Evolutionary conservation across 2,888 invertebrate species (phyloP), one percentile per base, ranked within the genome.

Genomic region (Saturnia japonica): DNA sequence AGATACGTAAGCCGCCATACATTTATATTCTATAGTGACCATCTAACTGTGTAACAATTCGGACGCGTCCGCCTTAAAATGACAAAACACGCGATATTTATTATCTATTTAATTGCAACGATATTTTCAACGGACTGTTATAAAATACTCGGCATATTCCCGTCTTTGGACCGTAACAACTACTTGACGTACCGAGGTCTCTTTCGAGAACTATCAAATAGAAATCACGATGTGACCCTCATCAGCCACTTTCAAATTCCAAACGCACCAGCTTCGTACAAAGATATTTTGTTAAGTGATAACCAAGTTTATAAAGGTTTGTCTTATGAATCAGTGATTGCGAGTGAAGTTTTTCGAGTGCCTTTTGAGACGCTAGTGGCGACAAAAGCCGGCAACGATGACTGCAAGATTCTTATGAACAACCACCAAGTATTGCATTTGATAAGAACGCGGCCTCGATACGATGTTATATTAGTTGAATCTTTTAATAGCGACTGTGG

Each of bases 401-500:
- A 93, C 77, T 94, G 94, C 81, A 93, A 91, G 80, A 88, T 84
- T 69, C 81, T 95, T 71, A 89, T 96, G 80, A 89, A 90, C 67
- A 85, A 95, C 74, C 89, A 94, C 68, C 91, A 95, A 69, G 94
- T 94, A 77, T 81, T 92, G 64, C 94, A 95, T n/a, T 90, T 94
- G 88, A 93, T 85, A 83, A 88, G 76, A 72, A 95, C 83, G 82
- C 89, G 85, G 74, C 91, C 94, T 73, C 93, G 92, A 70, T 97
- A 95, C 84, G 97, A 97, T 84, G 88, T 97, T 12, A 94, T 97
- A 54, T 80, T 97, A 40, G 94, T 95, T 74, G 97, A 97, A 85
- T 95, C 95, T 70, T 97, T 96, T 86, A 96, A 96, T 80, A 95
- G 95, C 51, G 96, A 97, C 82, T 97, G 97, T 80, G 95, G 95